Base-by-base conservation (phyloP, 2,797 vertebrate genomes). In the Margarornis squamiger region DNA sequence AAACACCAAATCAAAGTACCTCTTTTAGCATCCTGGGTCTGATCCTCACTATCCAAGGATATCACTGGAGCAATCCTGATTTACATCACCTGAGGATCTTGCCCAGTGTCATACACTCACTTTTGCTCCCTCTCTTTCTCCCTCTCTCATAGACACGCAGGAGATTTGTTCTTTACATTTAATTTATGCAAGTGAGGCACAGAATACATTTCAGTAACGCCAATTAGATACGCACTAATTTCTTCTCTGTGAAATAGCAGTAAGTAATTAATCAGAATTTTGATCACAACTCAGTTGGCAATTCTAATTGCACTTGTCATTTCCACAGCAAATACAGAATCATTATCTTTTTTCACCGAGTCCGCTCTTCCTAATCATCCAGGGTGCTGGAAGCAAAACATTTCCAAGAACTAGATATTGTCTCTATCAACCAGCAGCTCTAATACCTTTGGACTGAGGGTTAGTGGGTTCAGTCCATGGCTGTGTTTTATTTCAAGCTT, bases 201-300 rank as follows among this genome's bases (percentile, higher is more conserved):
- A 84, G 89, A 94, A 93, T 95, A 90, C 51, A 85, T 96, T 96
- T 88, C 96, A 94, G 90, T 86, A 93, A 96, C 5, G 0, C 78
- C 94, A 97, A 97, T 97, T 97, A 97, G 96, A 95, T 95, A 96
- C 23, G 94, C 96, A 92, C 96, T 96, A 96, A 97, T 97, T 97
- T 96, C 95, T 96, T 93, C 94, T 95, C 95, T 93, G 87, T 92
- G 95, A 96, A 96, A 96, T 96, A 95, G 94, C 95, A 94, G 87
- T 92, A 94, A 97, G 97, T 95, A 95, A 97, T 97, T 97, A 97
- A 97, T 97, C 96, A 96, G 94, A 97, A 96, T 96, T 96, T 97
- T 97, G 97, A 97, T 97, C 97, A 97, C 92, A 96, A 96, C 95
- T 97, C 96, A 96, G 91, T 92, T 94, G 96, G 93, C 86, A 93